Evolutionary conservation across 2,888 invertebrate species (phyloP).

Genomic region (Lingula anatina): DNA sequence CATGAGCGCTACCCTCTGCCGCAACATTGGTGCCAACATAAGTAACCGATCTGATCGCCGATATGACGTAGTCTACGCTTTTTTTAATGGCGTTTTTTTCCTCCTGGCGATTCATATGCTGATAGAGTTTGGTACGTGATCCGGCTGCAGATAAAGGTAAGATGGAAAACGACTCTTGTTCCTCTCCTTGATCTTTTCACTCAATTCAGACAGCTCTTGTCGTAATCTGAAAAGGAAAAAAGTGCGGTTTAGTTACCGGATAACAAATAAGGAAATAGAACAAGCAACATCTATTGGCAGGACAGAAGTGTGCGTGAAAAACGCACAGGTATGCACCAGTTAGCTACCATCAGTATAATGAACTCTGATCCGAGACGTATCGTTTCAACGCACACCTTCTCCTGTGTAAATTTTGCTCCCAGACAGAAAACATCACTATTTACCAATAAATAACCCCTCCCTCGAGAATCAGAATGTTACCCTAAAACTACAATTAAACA

Average conservation of each 20-base stretch:
- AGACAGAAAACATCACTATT: too few relatives aligned
- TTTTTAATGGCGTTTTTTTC: too few relatives aligned
- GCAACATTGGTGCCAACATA: too few relatives aligned
- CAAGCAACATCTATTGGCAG: not conserved
- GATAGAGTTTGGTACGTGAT: slow-evolving; percentile 53
- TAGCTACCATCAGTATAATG: not conserved
- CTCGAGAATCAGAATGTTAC: too few relatives aligned
- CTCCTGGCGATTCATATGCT: slow-evolving; percentile 36
- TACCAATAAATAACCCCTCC: too few relatives aligned
- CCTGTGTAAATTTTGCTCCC: too few relatives aligned
- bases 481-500: too few relatives aligned
- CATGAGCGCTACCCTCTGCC: too few relatives aligned
- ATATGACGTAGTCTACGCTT: too few relatives aligned
- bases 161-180: too few relatives aligned
- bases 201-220: slow-evolving; percentile 40
- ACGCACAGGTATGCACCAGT: not conserved
- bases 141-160: slow-evolving; percentile 51
- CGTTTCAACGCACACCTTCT: too few relatives aligned
- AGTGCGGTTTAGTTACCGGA: slow-evolving; percentile 6
- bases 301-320: not conserved
- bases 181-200: slow-evolving; percentile 41
- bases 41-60: too few relatives aligned
- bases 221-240: slow-evolving; percentile 34
- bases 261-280: not conserved
- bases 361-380: not conserved